Evolutionary conservation across 2,797 vertebrate genomes (phyloP).

Genomic region (Danionella dracula): DNA sequence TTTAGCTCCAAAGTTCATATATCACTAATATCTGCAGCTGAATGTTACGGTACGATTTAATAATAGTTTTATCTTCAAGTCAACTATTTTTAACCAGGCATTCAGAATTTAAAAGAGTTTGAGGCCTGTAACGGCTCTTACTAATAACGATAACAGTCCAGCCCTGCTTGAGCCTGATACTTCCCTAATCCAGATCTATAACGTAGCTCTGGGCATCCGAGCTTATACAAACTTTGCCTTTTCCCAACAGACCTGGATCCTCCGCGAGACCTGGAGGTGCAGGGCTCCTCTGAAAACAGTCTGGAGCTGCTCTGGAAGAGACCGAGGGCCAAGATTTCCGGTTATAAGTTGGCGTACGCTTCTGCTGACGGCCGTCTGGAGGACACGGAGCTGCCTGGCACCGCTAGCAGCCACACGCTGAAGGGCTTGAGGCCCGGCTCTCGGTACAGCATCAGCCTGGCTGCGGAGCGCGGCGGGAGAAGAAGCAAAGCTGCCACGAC

Average conservation of each 20-base stretch:
- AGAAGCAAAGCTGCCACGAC: conserved; percentile 72
- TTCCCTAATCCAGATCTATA: too few species aligned
- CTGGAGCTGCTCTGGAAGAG: conserved; percentile 77
- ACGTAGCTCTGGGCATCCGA: too few species aligned
- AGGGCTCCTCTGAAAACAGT: conserved; percentile 72
- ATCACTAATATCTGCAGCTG: too few species aligned
- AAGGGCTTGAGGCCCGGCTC: conserved; percentile 71
- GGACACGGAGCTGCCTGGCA: conserved; percentile 70
- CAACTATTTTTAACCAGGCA: too few species aligned
- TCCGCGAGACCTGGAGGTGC: conserved; percentile 73
- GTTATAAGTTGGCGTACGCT: conserved; percentile 73
- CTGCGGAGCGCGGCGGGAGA: conserved; percentile 77
- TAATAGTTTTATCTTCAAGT: too few species aligned
- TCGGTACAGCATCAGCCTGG: conserved; percentile 73
- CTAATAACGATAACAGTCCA: too few species aligned
- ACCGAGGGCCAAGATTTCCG: conserved; percentile 78
- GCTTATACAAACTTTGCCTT: too few species aligned
- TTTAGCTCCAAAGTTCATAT: too few species aligned
- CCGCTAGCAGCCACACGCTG: conserved; percentile 64
- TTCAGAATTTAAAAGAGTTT: too few species aligned
- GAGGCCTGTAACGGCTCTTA: too few species aligned
- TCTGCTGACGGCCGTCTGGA: conserved; percentile 55
- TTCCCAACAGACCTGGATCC: conserved; percentile 78
- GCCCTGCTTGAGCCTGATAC: too few species aligned
- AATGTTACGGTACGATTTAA: too few species aligned